Conservation (phyloP, 2,888 invertebrate genomes). For the Antitype chi region DNA sequence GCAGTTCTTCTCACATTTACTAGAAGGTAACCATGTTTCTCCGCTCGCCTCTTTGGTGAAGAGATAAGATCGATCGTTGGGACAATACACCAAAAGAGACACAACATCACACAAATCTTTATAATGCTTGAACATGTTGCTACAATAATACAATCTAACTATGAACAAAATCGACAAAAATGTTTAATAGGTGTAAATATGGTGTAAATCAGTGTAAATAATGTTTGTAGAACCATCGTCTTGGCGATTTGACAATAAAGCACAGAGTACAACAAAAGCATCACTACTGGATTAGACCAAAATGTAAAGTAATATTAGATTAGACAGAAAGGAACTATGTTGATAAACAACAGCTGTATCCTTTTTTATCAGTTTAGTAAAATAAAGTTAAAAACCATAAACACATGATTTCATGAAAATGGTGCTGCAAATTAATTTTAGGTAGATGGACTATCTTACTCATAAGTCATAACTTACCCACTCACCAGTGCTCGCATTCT, state of each 20-base stretch:
- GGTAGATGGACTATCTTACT: not conserved
- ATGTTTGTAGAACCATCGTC: conserved; percentile 6
- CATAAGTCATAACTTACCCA: not conserved
- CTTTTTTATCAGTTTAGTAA: not conserved
- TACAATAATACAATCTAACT: not conserved
- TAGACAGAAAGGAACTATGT: conserved; percentile 11
- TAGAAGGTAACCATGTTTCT: conserved; percentile 83
- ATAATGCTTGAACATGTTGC: conserved; percentile 81
- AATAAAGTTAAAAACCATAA: not conserved
- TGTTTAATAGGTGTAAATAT: not conserved
- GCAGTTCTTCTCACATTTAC: conserved; percentile 80
- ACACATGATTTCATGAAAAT: not conserved
- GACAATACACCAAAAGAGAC: conserved; percentile 81
- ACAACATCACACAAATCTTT: conserved; percentile 82
- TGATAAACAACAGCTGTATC: not conserved
- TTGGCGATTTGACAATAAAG: conserved; percentile 14
- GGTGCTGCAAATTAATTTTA: not conserved
- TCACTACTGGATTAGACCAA: too few species aligned
- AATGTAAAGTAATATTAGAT: too few species aligned
- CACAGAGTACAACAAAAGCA: too few species aligned
- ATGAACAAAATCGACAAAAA: not conserved
- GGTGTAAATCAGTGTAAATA: not conserved
- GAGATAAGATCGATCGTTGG: conserved; percentile 77
- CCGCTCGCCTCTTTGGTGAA: conserved; percentile 79
- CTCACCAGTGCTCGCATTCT: not conserved